phyloP scores from a whole-genome alignment of 2,797 vertebrate species.

The Smutsia temminckii region DNA sequence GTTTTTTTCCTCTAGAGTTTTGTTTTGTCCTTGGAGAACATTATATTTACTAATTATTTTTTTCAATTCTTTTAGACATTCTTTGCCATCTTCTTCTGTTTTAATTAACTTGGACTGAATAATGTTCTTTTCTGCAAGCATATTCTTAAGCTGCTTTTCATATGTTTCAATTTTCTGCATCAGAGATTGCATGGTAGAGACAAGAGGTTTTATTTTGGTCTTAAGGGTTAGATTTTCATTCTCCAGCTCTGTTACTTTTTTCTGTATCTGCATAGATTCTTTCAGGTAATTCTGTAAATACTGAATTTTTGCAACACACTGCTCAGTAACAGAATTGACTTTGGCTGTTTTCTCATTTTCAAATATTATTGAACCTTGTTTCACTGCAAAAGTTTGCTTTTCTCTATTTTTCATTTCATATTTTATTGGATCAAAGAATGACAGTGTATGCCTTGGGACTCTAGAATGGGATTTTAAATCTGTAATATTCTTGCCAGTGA shows the following conservation, averaged over 20 bases:
- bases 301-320: constrained; percentile 71
- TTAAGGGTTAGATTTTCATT: constrained; percentile 74
- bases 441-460: constrained; percentile 44
- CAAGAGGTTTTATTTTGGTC: constrained; percentile 75
- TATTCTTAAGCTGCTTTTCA: constrained; percentile 64
- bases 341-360: constrained; percentile 63
- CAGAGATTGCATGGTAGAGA: constrained; percentile 70
- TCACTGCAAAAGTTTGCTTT: background rate
- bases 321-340: constrained; percentile 64
- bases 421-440: constrained; percentile 61
- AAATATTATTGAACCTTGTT: background rate
- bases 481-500: constrained; percentile 34
- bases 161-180: constrained; percentile 76
- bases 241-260: constrained; percentile 65
- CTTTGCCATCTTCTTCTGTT: constrained; percentile 76
- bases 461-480: constrained; percentile 64
- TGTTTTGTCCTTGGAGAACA: constrained; percentile 79
- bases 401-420: constrained; percentile 46
- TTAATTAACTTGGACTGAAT: constrained; percentile 76
- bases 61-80: constrained; percentile 79
- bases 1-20: constrained; percentile 77
- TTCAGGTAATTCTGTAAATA: constrained; percentile 77
- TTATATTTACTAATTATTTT: constrained; percentile 78
- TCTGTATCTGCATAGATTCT: constrained; percentile 71
- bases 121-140: constrained; percentile 78